Percentiles rank a stretch among this genome's conserved stretches.
Conservation (phyloP, 2,113 vertebrate species). For the Rousettus leschenaultii region DNA sequence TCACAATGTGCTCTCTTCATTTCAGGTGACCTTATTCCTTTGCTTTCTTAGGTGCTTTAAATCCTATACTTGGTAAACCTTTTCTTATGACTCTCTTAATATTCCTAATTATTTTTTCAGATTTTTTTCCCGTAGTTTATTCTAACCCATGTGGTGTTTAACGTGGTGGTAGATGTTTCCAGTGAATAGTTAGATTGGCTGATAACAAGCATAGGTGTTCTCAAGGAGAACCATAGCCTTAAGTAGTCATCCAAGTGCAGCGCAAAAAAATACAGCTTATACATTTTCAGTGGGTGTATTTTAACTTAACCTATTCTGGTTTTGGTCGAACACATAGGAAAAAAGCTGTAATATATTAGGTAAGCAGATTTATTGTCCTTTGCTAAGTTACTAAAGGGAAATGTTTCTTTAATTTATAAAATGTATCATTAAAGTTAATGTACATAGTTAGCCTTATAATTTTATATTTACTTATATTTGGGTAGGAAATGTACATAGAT, state of each 20-base stretch:
- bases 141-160: background rate
- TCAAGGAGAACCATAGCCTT: background rate
- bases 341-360: slow-evolving; percentile 34
- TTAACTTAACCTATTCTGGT: slow-evolving; percentile 10
- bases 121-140: background rate
- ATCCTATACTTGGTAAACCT: background rate
- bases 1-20: background rate
- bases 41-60: background rate
- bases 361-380: slow-evolving; percentile 52
- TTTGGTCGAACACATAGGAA: background rate
- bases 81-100: background rate
- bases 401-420: slow-evolving; percentile 66
- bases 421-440: slow-evolving; percentile 66
- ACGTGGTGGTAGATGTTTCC: background rate
- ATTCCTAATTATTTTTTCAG: background rate
- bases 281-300: background rate
- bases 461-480: slow-evolving; percentile 56
- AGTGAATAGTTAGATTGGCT: slow-evolving; percentile 2
- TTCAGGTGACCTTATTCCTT: slow-evolving; percentile 48
- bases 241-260: background rate
- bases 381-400: slow-evolving; percentile 56
- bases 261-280: background rate
- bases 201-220: background rate
- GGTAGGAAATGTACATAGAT: background rate
- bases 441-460: slow-evolving; percentile 32